Evolutionary conservation across 2,113 vertebrate genomes (phyloP).

Genomic region (Oreotrochilus melanogaster): DNA sequence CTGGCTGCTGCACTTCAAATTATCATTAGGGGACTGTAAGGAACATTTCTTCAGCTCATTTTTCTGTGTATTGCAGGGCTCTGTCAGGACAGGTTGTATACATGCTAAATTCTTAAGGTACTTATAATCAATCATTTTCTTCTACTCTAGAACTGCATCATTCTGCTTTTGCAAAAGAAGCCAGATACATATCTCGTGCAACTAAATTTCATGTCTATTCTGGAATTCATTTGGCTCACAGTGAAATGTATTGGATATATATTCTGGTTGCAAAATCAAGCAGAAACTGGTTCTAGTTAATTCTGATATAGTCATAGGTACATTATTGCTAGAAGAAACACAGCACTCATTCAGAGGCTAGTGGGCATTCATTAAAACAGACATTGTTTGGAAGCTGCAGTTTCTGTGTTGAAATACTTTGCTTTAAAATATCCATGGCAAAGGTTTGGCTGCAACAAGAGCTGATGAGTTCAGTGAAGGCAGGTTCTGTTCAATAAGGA

Average conservation of each 20-base stretch:
- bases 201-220: background rate
- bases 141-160: background rate
- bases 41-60: background rate
- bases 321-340: background rate
- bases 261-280: background rate
- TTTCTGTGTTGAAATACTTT: background rate
- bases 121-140: background rate
- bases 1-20: background rate
- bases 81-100: background rate
- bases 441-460: background rate
- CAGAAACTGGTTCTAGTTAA: background rate
- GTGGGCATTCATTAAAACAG: background rate
- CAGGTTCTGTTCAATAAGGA: background rate
- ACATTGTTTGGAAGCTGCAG: background rate
- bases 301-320: background rate
- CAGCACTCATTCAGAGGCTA: background rate
- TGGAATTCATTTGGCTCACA: background rate
- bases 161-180: background rate
- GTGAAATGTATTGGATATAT: background rate
- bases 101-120: background rate
- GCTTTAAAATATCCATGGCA: slow-evolving; percentile 20
- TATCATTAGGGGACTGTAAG: background rate
- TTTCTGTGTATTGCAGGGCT: background rate
- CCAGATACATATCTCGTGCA: background rate
- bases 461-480: background rate